phyloP scores from a whole-genome alignment of 2,888 invertebrate species.

The Crematogaster levior region DNA sequence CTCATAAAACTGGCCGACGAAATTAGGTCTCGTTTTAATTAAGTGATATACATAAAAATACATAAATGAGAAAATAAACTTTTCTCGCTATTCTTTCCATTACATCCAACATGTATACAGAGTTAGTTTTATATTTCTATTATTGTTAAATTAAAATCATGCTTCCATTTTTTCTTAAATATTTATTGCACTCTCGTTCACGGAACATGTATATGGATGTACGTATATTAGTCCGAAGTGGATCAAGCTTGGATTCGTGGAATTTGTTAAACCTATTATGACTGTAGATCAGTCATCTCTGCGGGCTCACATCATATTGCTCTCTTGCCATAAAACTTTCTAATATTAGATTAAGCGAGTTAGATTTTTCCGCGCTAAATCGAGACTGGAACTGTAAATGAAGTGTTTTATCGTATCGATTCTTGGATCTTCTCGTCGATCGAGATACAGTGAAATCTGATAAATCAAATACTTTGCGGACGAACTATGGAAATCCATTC shows the following conservation, averaged over 20 bases:
- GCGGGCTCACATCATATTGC: constrained; percentile 44
- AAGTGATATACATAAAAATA: too few relatives aligned
- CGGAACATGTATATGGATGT: background rate
- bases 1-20: constrained; percentile 58
- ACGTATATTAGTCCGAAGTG: too few relatives aligned
- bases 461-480: background rate
- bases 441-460: background rate
- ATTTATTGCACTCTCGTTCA: background rate
- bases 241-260: background rate
- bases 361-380: constrained; percentile 10
- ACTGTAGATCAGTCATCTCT: too few relatives aligned
- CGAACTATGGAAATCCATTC: background rate
- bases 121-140: background rate
- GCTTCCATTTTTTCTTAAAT: background rate
- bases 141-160: background rate
- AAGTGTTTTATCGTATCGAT: background rate
- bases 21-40: constrained; percentile 24
- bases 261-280: too few relatives aligned
- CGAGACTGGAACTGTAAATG: background rate
- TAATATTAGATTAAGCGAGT: constrained; percentile 43
- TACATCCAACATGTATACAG: background rate
- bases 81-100: background rate
- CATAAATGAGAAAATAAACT: background rate
- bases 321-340: constrained; percentile 33
- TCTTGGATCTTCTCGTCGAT: background rate